Conservation (phyloP, 2,888 invertebrate species). For the Norana najaformis region DNA sequence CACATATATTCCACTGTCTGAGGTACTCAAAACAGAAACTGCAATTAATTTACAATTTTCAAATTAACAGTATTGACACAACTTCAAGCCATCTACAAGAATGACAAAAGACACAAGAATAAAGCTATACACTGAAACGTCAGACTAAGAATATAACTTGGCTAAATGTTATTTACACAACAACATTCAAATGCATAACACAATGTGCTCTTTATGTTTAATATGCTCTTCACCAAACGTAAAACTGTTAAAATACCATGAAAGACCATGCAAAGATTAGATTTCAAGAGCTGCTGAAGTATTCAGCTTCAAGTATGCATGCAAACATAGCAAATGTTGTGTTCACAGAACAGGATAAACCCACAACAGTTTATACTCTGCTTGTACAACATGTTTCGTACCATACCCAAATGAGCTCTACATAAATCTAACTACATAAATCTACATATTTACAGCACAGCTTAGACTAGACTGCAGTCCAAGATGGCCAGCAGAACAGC, state of each 20-base stretch:
- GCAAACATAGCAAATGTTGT: background rate
- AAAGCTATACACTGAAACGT: conserved; percentile 7
- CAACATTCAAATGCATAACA: background rate
- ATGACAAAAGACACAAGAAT: background rate
- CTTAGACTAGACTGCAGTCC: background rate
- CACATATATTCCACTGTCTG: too few relatives aligned
- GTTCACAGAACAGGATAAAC: too few relatives aligned
- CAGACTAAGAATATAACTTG: background rate
- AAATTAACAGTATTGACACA: background rate
- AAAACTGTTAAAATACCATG: conserved; percentile 10
- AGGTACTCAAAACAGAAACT: background rate
- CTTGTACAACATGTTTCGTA: conserved; percentile 5
- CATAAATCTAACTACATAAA: background rate
- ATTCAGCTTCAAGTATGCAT: background rate
- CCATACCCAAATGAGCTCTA: conserved; percentile 13
- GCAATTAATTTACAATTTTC: background rate
- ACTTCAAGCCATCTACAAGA: background rate
- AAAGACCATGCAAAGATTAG: conserved; percentile 7
- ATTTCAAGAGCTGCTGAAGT: background rate
- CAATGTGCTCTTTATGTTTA: background rate
- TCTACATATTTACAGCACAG: background rate
- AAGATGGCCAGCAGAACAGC: background rate
- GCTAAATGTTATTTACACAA: conserved; percentile 13
- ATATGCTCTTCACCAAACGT: background rate
- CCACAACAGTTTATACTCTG: background rate